A percentile compares a stretch with the other conserved stretches of the same genome.
Conservation (phyloP, 2,113 vertebrate genomes). For the Athene cunicularia region DNA sequence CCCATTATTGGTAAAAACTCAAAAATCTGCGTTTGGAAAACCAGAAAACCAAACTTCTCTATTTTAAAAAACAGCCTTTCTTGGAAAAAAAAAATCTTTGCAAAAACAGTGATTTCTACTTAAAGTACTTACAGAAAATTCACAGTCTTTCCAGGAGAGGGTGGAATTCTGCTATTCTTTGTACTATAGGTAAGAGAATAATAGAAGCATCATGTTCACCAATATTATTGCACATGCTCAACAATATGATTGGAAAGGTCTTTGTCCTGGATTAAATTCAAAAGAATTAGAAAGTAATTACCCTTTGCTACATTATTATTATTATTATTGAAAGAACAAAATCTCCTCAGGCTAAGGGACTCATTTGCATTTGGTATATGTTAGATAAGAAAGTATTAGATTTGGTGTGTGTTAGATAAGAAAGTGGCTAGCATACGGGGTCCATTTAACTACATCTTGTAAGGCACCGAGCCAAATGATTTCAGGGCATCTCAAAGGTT, state of each 20-base stretch:
- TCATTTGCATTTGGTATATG: slow-evolving; percentile 1
- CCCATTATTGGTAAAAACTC: not conserved
- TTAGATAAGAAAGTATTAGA: slow-evolving; percentile 46
- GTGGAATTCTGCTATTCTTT: slow-evolving; percentile 53
- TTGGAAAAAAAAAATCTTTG: not conserved
- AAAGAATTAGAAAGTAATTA: slow-evolving; percentile 34
- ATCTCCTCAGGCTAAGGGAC: slow-evolving; percentile 21
- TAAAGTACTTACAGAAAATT: not conserved
- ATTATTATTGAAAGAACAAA: slow-evolving; percentile 6
- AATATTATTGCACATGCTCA: not conserved
- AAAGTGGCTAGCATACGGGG: not conserved
- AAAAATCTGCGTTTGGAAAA: not conserved
- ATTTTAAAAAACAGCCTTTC: not conserved
- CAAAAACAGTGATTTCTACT: not conserved
- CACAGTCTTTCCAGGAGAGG: slow-evolving; percentile 60
- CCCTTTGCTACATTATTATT: not conserved
- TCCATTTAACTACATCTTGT: slow-evolving; percentile 31
- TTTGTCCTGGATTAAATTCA: slow-evolving; percentile 37
- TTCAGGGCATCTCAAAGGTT: slow-evolving; percentile 48
- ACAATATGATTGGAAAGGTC: not conserved
- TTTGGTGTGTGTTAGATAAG: slow-evolving; percentile 31
- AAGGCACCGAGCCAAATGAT: slow-evolving; percentile 45
- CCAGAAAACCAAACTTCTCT: not conserved
- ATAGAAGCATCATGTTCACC: not conserved
- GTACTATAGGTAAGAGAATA: not conserved